These are phyloP conservation scores for Bombus sylvicola DNA, from an alignment of 1,140 invertebrate genomes.

Conservation along the genomic window DNA sequence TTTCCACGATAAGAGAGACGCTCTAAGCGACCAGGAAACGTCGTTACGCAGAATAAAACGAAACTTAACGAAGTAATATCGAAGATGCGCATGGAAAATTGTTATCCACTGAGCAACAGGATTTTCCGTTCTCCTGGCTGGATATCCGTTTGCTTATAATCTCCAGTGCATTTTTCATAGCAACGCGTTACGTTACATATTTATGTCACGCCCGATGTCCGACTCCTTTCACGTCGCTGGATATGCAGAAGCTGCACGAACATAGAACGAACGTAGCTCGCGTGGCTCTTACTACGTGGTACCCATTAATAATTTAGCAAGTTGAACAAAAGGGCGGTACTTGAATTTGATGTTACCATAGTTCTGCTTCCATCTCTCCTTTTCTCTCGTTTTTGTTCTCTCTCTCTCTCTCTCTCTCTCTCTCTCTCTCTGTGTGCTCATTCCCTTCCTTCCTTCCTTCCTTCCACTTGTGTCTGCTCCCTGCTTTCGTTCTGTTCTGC, in stretches of 20 bases:
- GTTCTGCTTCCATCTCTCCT: conserved; percentile 1
- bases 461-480: background rate
- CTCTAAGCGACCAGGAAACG: background rate
- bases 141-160: conserved; percentile 51
- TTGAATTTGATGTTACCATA: conserved; percentile 59
- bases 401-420: background rate
- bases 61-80: conserved; percentile 11
- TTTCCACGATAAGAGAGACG: too few relatives aligned
- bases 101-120: conserved; percentile 22
- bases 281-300: conserved; percentile 58
- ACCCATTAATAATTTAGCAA: conserved; percentile 67
- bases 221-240: conserved; percentile 61
- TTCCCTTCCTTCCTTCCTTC: background rate
- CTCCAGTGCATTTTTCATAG: conserved; percentile 67
- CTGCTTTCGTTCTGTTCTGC: background rate
- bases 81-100: conserved; percentile 12
- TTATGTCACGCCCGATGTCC: conserved; percentile 66
- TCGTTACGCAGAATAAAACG: conserved; percentile 30
- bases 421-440: background rate
- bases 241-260: conserved; percentile 62
- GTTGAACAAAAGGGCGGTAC: conserved; percentile 63
- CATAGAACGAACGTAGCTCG: conserved; percentile 16
- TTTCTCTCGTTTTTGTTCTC: background rate
- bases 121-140: background rate
- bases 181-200: conserved; percentile 67